A percentile compares a stretch with the other conserved stretches of the same genome.
Conservation (phyloP, 2,797 vertebrate genomes). For the Pangasius macronema region DNA sequence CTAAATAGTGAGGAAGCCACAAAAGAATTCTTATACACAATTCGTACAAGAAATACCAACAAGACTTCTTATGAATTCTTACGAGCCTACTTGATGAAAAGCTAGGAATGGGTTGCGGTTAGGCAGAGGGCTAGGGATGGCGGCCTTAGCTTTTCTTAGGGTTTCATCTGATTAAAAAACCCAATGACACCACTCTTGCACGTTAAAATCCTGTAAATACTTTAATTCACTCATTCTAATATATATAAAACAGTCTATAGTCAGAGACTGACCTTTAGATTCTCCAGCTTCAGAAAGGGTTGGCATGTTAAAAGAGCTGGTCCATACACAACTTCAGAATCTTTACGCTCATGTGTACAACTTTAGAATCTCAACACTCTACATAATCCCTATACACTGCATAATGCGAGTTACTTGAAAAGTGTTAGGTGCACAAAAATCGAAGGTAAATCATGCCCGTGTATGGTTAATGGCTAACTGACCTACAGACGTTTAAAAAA, state of each 20-base stretch:
- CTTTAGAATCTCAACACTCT: constrained; percentile 54
- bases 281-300: constrained; percentile 16
- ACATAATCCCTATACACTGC: no score
- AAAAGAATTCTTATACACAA: not conserved
- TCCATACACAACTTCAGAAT: constrained; percentile 44
- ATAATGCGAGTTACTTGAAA: constrained; percentile 63
- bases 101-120: not conserved
- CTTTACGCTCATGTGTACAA: constrained; percentile 57
- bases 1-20: not conserved
- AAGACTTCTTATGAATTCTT: not conserved
- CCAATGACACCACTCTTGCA: not conserved
- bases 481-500: constrained; percentile 54
- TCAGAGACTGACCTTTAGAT: not conserved
- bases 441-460: constrained; percentile 57
- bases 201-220: not conserved
- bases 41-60: not conserved
- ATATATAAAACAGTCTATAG: not conserved
- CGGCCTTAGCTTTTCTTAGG: not conserved
- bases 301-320: constrained; percentile 32
- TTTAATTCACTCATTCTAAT: no score
- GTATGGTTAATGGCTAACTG: constrained; percentile 61
- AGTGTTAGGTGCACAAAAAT: constrained; percentile 58
- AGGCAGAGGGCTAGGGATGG: not conserved
- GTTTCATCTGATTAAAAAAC: not conserved
- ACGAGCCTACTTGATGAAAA: not conserved